Base-by-base conservation (phyloP, 2,888 invertebrate species). In the Itoplectis maculator region DNA sequence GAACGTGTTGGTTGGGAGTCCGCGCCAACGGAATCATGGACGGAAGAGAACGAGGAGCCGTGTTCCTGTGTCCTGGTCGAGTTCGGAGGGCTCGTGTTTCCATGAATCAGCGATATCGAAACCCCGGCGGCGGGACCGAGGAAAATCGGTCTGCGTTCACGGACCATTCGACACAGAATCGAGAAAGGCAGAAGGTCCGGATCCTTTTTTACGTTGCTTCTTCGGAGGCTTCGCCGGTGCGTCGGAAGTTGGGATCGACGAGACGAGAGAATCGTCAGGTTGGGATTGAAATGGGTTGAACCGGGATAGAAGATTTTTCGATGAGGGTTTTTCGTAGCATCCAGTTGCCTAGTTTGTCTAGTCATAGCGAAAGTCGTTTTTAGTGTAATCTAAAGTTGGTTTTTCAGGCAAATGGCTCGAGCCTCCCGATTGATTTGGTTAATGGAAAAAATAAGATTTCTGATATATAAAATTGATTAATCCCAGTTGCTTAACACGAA, bases 81-180 rank as follows among this genome's bases (percentile, higher is more conserved):
- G 47, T 84, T 69, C 45, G 20, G 79, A 69, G 47, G 63, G 66
- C 70, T 74, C 80, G 85, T 87, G 86, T 90, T 90, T 90, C 87
- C 90, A 86, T 91, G 92, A 91, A 91, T 92, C 91, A 91, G 92
- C 92, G 88, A 85, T 90, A 90, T 89, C 87, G 3, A 61, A 15
- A 78, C 86, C 76, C 79, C 77, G 0, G n/a, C n/a, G n/a, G n/a
- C n/a, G n/a, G 11, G 49, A 87, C 86, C 89, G 87, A 86, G 89
- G 86, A 89, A 89, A 89, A 88, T 88, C 78, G 84, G 73, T 77
- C 74, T 63, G 78, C 68, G 51, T 42, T 49, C 37, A 63, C 54
- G 45, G 59, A 9, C 37, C 13, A 70, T 73, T 66, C 75, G 59
- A 61, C 42, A 66, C 63, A 77, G 76, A 29, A 56, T 29, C 51